Evolutionary conservation across 2,888 invertebrate species (phyloP), one percentile per base, ranked within the genome.

Genomic region (Zygogramma bicolorata): DNA sequence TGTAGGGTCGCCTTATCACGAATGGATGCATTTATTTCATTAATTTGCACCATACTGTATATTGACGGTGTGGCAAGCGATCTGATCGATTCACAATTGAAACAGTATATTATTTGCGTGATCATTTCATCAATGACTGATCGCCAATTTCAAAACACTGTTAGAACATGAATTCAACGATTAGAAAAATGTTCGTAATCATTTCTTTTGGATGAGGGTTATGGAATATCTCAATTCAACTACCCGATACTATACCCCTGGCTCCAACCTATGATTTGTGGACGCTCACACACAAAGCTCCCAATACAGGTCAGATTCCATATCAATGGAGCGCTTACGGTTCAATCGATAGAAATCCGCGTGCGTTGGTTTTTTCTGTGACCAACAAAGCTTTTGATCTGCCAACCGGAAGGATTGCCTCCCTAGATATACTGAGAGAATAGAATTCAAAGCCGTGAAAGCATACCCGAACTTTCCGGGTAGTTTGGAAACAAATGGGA

Each of bases 371-470:
- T 53, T 53, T 53, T 53, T 53, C 15, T 53, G 53, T n/a, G 53
- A 25, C 53, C 53, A 15, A 53, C 53, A 53, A 53, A 53, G 53
- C 53, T 53, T 53, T 53, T 53, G 53, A 53, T 53, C 53, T 18
- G 46, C 53, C 53, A 53, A 15, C 25, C 25, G 53, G 1, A 53
- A 53, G 27, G 53, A n/a, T 46, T 29, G n/a, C 46, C 63, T 27
- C 63, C 63, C 25, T 2, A 25, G n/a, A 63, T 40, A 31, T 29
- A 29, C 46, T 58, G 69, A 27, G 18, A 18, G 69, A 10, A 62
- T 58, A 18, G 40, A 69, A 63, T 69, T 63, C 63, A 38, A 38
- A 63, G 27, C 63, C 68, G 68, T 60, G 53, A 61, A 53, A 53
- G 49, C 18, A 60, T 38, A 29, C 18, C 60, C 18, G 29, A 62